Conservation (phyloP, 2,888 invertebrate species). For the Drosophila leonis region DNA sequence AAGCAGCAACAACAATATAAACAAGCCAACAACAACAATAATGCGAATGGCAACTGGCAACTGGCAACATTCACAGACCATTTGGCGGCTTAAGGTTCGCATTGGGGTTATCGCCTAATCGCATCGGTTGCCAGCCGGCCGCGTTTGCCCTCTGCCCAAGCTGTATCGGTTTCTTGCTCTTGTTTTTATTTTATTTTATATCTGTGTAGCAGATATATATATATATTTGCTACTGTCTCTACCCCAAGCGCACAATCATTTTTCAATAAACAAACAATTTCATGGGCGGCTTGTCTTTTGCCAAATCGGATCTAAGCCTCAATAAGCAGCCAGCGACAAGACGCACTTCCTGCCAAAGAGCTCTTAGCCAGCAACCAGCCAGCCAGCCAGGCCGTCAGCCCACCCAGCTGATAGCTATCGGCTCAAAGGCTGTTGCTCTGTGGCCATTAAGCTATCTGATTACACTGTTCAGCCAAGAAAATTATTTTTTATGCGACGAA, state of each 20-base stretch:
- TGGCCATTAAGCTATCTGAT: constrained; percentile 36
- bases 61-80: constrained; percentile 79
- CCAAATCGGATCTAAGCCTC: constrained; percentile 81
- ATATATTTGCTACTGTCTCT: constrained; percentile 19
- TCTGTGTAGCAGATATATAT: constrained; percentile 8
- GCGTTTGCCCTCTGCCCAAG: constrained; percentile 9
- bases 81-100: constrained; percentile 79
- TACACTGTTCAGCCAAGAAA: constrained; percentile 56
- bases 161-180: constrained; percentile 58
- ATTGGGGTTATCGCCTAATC: constrained; percentile 80
- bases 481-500: constrained; percentile 1
- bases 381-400: not conserved
- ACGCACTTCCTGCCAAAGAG: constrained; percentile 70
- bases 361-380: constrained; percentile 2
- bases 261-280: constrained; percentile 82
- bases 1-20: constrained; percentile 27
- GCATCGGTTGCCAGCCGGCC: constrained; percentile 62
- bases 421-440: constrained; percentile 43
- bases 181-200: constrained; percentile 27
- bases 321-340: constrained; percentile 80
- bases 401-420: constrained; percentile 65
- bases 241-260: constrained; percentile 70
- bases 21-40: constrained; percentile 16
- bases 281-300: constrained; percentile 78
- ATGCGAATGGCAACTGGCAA: constrained; percentile 49